These are phyloP conservation scores for Penaeus indicus DNA, from an alignment of 1,140 invertebrate genomes.

Conservation along the genomic window DNA sequence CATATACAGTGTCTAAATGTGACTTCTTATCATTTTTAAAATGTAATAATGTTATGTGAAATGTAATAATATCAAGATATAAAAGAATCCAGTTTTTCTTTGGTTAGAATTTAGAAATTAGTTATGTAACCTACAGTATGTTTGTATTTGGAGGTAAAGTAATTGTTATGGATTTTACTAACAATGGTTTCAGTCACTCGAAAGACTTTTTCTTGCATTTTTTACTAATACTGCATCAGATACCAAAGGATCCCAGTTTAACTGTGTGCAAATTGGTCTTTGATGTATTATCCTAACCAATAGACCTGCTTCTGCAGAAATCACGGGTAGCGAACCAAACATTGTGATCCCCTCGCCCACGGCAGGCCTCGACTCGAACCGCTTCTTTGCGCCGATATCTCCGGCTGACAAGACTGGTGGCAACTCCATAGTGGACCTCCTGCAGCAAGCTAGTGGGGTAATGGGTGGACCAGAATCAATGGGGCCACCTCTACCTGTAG, in stretches of 20 bases:
- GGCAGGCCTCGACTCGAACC: conserved; percentile 54
- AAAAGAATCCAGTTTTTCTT: no score
- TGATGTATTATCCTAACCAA: conserved; percentile 14
- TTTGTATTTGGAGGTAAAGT: no score
- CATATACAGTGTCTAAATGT: no score
- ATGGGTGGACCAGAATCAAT: conserved; percentile 32
- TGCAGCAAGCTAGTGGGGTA: conserved; percentile 38
- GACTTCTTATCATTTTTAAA: no score
- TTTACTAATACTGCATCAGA: not conserved
- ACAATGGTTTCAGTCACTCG: no score
- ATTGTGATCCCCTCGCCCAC: conserved; percentile 56
- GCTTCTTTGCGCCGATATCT: conserved; percentile 59
- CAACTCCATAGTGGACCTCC: conserved; percentile 56
- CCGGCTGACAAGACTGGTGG: conserved; percentile 57
- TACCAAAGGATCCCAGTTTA: not conserved
- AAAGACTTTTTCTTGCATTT: not conserved
- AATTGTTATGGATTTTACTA: no score
- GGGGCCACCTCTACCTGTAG: conserved; percentile 31
- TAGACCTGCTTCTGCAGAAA: conserved; percentile 46
- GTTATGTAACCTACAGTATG: no score
- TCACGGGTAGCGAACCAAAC: conserved; percentile 52
- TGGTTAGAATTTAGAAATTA: no score
- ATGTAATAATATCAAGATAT: no score
- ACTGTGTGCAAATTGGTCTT: not conserved
- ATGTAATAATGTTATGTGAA: no score